These are phyloP conservation scores for Hirundo rustica DNA, from an alignment of 2,797 vertebrate species.

Conservation along the genomic window DNA sequence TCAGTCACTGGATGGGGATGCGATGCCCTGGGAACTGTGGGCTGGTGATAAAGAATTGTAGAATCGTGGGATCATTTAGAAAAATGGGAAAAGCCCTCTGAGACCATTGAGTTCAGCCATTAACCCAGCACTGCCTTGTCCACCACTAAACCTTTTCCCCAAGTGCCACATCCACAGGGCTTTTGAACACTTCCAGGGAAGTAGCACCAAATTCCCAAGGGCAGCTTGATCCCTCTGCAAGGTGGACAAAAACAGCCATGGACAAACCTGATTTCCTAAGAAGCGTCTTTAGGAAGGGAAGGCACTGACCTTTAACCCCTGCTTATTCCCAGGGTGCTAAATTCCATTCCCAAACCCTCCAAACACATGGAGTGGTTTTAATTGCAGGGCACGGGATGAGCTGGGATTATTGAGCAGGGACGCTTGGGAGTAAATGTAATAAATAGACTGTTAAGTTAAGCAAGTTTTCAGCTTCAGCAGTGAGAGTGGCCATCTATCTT, in stretches of 20 bases:
- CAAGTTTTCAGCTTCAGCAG: slow-evolving; percentile 76
- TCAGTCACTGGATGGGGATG: not conserved
- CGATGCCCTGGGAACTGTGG: fast-evolving
- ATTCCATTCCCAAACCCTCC: not conserved
- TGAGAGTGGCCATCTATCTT: slow-evolving; percentile 78
- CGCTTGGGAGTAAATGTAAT: slow-evolving; percentile 73
- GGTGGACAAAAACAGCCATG: fast-evolving
- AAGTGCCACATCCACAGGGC: fast-evolving
- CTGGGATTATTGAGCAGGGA: slow-evolving; percentile 61
- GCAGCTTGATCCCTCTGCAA: not conserved
- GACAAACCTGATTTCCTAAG: not conserved
- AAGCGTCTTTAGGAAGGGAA: not conserved
- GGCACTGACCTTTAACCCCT: not conserved
- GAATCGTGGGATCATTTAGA: not conserved
- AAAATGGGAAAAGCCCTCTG: not conserved
- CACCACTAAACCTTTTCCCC: not conserved
- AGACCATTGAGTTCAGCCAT: fast-evolving
- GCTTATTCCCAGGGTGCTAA: not conserved
- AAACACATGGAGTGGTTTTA: slow-evolving; percentile 43
- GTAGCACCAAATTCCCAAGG: fast-evolving
- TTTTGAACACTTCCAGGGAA: not conserved
- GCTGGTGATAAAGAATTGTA: fast-evolving
- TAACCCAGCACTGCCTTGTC: not conserved
- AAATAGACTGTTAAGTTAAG: slow-evolving; percentile 82
- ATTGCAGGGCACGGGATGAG: slow-evolving; percentile 57